Conservation (phyloP, 2,888 invertebrate genomes). For the Congeria kusceri region DNA sequence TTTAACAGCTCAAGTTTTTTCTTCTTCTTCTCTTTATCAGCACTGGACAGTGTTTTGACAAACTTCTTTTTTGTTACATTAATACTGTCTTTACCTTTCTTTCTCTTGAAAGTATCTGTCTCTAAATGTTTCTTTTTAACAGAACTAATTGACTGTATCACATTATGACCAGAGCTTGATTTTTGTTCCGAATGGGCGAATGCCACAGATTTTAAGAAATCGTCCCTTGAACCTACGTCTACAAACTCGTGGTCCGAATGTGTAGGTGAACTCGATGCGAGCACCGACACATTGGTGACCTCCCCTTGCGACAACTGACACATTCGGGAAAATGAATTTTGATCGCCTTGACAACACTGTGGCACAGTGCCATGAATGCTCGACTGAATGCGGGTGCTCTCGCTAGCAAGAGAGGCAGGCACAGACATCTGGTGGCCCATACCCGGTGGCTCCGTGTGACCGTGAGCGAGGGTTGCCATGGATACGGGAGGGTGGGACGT, state of each 20-base stretch:
- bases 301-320: constrained; percentile 58
- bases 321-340: constrained; percentile 29
- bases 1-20: constrained; percentile 18
- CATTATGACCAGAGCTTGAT: neutral
- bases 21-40: constrained; percentile 34
- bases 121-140: neutral
- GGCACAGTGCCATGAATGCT: neutral
- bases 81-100: neutral
- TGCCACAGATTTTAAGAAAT: constrained; percentile 34
- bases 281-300: constrained; percentile 42
- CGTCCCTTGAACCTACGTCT: constrained; percentile 60
- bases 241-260: constrained; percentile 60
- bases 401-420: constrained; percentile 29
- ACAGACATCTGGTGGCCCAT: constrained; percentile 38
- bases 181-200: neutral
- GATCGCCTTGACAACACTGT: constrained; percentile 1
- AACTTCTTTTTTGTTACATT: neutral
- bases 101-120: neutral
- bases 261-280: constrained; percentile 46
- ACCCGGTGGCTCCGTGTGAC: constrained; percentile 52
- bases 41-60: neutral
- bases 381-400: neutral
- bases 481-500: constrained; percentile 34
- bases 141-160: neutral
- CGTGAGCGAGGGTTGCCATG: constrained; percentile 53